Conservation (phyloP, 1,140 invertebrate genomes). For the Coenobita brevimanus region DNA sequence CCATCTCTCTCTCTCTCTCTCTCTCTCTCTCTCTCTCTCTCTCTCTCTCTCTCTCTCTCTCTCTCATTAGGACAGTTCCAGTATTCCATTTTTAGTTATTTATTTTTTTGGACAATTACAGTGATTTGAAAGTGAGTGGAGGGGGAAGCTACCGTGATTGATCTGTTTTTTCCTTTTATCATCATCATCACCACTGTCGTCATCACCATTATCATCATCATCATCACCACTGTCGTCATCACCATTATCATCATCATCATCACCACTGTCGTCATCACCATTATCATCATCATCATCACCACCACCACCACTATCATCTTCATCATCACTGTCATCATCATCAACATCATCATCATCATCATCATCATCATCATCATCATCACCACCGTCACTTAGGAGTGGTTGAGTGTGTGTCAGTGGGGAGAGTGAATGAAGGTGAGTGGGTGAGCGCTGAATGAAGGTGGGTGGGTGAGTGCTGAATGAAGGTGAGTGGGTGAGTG, state of each 20-base stretch:
- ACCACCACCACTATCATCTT: constrained; percentile 17
- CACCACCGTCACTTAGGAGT: constrained; percentile 4
- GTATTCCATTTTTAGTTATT: too few relatives aligned
- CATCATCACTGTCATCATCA: constrained; percentile 25
- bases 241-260: neutral
- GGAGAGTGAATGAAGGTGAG: too few relatives aligned
- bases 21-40: neutral
- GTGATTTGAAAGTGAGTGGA: too few relatives aligned
- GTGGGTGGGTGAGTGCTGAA: too few relatives aligned
- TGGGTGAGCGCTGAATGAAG: too few relatives aligned
- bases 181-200: neutral
- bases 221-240: neutral
- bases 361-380: constrained; percentile 32
- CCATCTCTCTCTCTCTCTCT: neutral
- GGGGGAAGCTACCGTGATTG: too few relatives aligned
- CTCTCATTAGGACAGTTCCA: too few relatives aligned
- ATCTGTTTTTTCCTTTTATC: too few relatives aligned
- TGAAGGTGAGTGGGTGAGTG: too few relatives aligned
- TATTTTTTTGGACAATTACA: too few relatives aligned
- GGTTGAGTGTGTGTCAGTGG: too few relatives aligned
- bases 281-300: constrained; percentile 3
- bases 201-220: neutral
- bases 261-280: neutral
- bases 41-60: too few relatives aligned
- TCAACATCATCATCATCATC: constrained; percentile 20